Evolutionary conservation across 2,797 vertebrate species (phyloP).

Genomic region (Thunnus albacares): DNA sequence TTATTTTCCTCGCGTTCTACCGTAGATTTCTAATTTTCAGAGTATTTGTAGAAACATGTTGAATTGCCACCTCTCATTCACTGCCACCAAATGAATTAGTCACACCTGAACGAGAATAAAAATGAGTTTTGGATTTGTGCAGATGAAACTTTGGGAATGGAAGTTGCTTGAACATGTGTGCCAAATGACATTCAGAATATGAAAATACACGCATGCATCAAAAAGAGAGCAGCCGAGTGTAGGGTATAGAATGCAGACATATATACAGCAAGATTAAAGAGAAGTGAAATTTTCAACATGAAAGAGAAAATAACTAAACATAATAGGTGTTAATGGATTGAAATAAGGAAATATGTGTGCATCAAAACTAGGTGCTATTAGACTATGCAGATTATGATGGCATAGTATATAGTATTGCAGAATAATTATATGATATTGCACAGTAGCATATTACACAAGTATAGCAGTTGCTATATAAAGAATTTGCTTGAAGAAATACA

Average conservation of each 20-base stretch:
- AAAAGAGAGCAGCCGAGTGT: neutral
- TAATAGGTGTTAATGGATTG: neutral
- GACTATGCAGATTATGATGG: neutral
- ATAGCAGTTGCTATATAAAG: neutral
- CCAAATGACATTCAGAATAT: slow-evolving; percentile 18
- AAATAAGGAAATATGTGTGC: neutral
- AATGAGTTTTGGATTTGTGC: slow-evolving; percentile 65
- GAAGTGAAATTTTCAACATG: neutral
- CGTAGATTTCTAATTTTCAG: slow-evolving; percentile 47
- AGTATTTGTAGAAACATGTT: slow-evolving; percentile 48
- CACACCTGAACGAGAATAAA: slow-evolving; percentile 51
- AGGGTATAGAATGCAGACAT: neutral
- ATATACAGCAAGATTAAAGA: neutral
- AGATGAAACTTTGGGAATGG: slow-evolving; percentile 49
- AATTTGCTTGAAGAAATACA: neutral
- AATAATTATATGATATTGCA: neutral
- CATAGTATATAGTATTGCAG: neutral
- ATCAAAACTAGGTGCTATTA: neutral
- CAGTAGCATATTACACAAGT: neutral
- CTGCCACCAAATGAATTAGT: slow-evolving; percentile 66
- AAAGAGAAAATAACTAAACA: neutral
- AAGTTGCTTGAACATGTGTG: slow-evolving; percentile 24
- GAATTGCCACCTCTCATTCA: slow-evolving; percentile 43
- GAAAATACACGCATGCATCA: neutral
- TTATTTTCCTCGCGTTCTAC: slow-evolving; percentile 39